phyloP scores from a whole-genome alignment of 2,113 vertebrate genomes.

The Lagopus leucura region DNA sequence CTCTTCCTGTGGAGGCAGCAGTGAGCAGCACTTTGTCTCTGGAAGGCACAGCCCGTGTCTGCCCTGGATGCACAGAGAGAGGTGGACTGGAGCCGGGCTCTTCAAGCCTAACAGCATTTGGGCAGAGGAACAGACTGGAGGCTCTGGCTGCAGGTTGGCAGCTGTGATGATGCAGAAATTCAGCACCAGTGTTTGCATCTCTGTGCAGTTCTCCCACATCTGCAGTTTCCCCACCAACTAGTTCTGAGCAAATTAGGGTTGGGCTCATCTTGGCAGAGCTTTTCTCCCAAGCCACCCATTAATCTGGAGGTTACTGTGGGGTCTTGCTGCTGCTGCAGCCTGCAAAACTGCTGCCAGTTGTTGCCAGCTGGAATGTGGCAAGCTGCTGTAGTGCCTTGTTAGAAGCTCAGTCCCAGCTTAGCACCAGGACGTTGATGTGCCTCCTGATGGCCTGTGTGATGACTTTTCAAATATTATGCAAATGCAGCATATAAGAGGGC shows the following conservation, averaged over 20 bases:
- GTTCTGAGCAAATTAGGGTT: not conserved
- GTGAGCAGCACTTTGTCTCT: not conserved
- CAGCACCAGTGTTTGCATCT: not conserved
- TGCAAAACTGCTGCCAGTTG: not conserved
- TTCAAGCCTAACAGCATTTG: too few relatives aligned
- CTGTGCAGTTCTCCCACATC: fast-evolving
- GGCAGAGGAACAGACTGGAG: not conserved
- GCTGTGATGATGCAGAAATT: not conserved
- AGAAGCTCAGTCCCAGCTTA: not conserved
- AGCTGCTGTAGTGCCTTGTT: too few relatives aligned
- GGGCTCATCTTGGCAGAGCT: not conserved
- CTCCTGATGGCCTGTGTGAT: not conserved
- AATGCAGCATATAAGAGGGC: not conserved
- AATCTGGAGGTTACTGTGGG: not conserved
- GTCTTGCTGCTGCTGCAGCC: not conserved
- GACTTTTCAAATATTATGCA: not conserved
- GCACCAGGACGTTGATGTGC: not conserved
- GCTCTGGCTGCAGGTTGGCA: not conserved
- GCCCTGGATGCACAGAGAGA: not conserved
- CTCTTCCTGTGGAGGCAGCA: not conserved
- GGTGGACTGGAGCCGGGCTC: not conserved
- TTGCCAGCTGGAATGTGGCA: not conserved
- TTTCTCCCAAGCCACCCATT: not conserved
- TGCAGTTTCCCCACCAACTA: not conserved
- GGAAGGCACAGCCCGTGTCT: not conserved